phyloP scores from a whole-genome alignment of 2,888 invertebrate species.

The Dione vanillae region DNA sequence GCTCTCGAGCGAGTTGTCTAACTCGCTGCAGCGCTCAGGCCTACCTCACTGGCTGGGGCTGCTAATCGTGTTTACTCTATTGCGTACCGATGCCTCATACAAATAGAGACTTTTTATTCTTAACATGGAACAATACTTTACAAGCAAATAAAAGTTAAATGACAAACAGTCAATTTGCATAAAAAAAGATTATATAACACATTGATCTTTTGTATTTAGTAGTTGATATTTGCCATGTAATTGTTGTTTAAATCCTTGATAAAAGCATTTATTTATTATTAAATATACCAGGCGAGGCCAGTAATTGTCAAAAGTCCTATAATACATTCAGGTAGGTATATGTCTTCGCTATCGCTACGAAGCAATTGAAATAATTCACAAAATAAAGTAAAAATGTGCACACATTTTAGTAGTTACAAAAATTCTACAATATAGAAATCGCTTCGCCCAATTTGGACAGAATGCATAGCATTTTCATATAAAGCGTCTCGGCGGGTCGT shows the following conservation, averaged over 20 bases:
- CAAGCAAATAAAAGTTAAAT: too few species aligned
- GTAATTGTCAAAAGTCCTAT: too few species aligned
- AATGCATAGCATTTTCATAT: constrained; percentile 24
- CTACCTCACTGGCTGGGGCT: not conserved
- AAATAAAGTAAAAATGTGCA: not conserved
- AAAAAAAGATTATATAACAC: too few species aligned
- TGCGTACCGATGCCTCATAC: not conserved
- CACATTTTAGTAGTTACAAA: not conserved
- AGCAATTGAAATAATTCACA: not conserved
- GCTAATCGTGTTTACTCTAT: not conserved
- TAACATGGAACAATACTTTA: not conserved
- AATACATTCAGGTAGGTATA: too few species aligned
- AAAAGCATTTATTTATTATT: too few species aligned
- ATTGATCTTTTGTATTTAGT: too few species aligned
- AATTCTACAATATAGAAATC: constrained; percentile 1
- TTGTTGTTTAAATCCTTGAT: too few species aligned
- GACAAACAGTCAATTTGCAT: too few species aligned
- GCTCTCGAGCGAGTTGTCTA: constrained; percentile 12
- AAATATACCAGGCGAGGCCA: too few species aligned
- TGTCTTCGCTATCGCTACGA: not conserved
- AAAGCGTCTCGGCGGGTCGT: constrained; percentile 1
- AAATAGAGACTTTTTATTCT: not conserved
- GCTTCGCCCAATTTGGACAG: constrained; percentile 1
- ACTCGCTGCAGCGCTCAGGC: not conserved
- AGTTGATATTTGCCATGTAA: too few species aligned